Conservation (phyloP, 2,888 invertebrate species). For the Ormyrus pomaceus region DNA sequence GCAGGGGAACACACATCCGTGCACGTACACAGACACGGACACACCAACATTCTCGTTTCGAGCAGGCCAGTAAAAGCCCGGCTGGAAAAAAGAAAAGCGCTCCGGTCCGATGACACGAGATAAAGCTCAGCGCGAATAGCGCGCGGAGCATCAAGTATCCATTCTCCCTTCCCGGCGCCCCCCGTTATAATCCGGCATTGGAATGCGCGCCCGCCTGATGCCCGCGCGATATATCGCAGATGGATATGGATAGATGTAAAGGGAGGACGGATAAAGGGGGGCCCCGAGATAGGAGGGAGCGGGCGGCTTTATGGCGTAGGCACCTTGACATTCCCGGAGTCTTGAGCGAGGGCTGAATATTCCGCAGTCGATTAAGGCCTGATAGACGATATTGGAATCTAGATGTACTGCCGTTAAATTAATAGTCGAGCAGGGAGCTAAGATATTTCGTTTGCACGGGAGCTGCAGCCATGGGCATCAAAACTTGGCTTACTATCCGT, state of each 20-base stretch:
- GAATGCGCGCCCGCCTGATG: slow-evolving; percentile 2
- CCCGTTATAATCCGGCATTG: slow-evolving; percentile 10
- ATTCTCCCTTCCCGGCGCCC: background rate
- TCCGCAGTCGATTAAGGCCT: slow-evolving; percentile 63
- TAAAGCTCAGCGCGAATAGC: background rate
- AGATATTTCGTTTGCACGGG: too few relatives aligned
- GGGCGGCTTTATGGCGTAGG: background rate
- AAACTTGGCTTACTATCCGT: background rate
- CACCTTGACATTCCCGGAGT: slow-evolving; percentile 42
- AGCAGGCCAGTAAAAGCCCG: background rate
- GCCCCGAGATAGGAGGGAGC: background rate
- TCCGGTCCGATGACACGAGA: background rate
- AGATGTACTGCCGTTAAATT: slow-evolving; percentile 66
- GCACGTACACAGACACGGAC: too few relatives aligned
- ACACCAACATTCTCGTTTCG: too few relatives aligned
- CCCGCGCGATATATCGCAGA: too few relatives aligned
- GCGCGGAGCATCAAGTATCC: slow-evolving; percentile 5
- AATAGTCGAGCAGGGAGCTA: slow-evolving; percentile 58
- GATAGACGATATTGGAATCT: slow-evolving; percentile 67
- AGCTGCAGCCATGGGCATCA: too few relatives aligned
- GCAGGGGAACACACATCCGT: background rate
- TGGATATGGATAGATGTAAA: too few relatives aligned
- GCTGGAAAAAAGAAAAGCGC: background rate
- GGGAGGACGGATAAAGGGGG: background rate
- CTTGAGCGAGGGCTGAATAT: slow-evolving; percentile 56